Evolutionary conservation across 2,113 vertebrate species (phyloP).

Genomic region (Casuarius casuarius): DNA sequence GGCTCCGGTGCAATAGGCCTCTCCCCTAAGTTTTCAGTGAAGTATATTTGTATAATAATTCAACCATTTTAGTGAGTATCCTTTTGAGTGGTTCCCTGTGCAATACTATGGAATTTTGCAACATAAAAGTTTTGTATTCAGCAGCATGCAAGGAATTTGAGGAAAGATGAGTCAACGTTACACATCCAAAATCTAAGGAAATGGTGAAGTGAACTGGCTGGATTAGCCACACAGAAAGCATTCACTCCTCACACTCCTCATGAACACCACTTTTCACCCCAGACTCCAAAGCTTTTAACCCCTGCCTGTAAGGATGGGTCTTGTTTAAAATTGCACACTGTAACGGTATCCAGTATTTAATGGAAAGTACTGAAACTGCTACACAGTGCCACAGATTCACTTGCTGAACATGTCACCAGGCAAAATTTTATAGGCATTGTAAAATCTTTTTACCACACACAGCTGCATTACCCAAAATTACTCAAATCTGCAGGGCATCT

Average conservation of each 20-base stretch:
- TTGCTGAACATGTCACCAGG: constrained; percentile 75
- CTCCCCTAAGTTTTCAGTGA: not conserved
- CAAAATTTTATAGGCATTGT: constrained; percentile 77
- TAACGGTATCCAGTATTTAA: constrained; percentile 54
- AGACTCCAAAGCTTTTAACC: not conserved
- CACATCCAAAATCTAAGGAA: not conserved
- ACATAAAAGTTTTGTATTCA: not conserved
- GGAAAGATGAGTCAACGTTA: not conserved
- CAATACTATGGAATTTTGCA: not conserved
- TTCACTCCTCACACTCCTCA: not conserved
- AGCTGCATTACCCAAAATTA: constrained; percentile 77
- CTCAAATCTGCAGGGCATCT: constrained; percentile 80
- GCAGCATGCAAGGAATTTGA: not conserved
- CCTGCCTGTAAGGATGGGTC: not conserved
- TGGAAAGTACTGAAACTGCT: constrained; percentile 60
- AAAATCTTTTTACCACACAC: constrained; percentile 82
- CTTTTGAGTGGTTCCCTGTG: not conserved
- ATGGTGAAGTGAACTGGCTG: not conserved
- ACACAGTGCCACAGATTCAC: constrained; percentile 57
- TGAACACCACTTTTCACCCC: not conserved
- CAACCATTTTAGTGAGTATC: not conserved
- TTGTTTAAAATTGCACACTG: constrained; percentile 62
- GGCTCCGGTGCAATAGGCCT: not conserved
- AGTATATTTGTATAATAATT: not conserved
- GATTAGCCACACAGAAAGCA: not conserved